Conservation (phyloP, 2,113 vertebrate species). For the mouse (Mus musculus) region DNA sequence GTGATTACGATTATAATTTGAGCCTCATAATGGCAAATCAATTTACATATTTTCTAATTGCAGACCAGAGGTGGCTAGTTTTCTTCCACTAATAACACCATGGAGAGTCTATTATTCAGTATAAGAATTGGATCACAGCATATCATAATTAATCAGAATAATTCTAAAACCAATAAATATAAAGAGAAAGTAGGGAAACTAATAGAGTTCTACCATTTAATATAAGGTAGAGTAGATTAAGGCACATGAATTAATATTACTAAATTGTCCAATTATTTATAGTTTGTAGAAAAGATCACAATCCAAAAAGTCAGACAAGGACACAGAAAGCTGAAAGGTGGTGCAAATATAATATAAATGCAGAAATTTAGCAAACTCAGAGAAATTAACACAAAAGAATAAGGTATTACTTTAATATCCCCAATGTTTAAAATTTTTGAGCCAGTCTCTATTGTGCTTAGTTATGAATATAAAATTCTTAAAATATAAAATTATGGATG, state of each 20-base stretch:
- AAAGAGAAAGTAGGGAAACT: not conserved
- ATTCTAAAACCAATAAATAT: not conserved
- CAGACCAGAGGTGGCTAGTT: not conserved
- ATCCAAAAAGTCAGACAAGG: not conserved
- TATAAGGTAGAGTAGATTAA: not conserved
- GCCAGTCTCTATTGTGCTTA: not conserved
- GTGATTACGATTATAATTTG: not conserved
- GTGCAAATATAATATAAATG: not conserved
- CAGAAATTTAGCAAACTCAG: not conserved
- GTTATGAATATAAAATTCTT: not conserved
- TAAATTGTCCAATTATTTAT: slow-evolving; percentile 29
- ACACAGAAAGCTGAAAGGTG: not conserved
- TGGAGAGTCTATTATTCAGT: not conserved
- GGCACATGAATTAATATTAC: not conserved
- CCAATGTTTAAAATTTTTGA: not conserved
- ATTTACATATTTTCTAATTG: slow-evolving; percentile 40
- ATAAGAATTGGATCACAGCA: not conserved
- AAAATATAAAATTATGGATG: slow-evolving; percentile 11
- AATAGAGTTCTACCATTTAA: not conserved
- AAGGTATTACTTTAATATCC: not conserved
- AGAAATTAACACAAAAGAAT: not conserved
- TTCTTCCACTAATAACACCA: not conserved
- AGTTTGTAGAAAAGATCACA: not conserved
- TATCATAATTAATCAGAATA: not conserved
- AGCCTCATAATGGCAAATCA: slow-evolving; percentile 28